Base-by-base conservation (phyloP, 1,140 invertebrate species). In the Leptonema lineaticorne region DNA sequence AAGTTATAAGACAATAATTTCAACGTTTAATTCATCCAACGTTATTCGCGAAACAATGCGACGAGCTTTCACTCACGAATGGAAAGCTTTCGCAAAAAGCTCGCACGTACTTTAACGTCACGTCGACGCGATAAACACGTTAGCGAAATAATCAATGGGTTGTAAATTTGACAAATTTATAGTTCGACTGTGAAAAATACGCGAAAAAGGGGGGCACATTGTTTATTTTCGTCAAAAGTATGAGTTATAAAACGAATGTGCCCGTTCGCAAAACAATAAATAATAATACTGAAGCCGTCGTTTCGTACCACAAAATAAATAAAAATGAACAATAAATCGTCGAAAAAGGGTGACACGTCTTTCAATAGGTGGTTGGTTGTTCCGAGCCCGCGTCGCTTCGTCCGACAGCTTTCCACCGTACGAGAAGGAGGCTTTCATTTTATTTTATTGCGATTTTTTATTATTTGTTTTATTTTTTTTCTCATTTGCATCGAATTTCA, bases 401-500 rank as follows among this genome's bases (percentile, higher is more conserved):
- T 14, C 9, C 11, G 16, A 41, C 11, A 16, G 37, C 2, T 41
- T 41, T 41, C 16, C 9, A 16, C 37, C 37, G 16, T 41, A 41
- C n/a, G n/a, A n/a, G n/a, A 33, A 11, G 30, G 11, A 4, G 9
- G 1, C 5, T 58, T 58, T 58, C 29, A 58, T 58, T 53, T 27
- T 58, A 58, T 58, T 28, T 58, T 16, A 16, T 16, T 8, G 6
- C 6, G 30, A 37, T 37, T 37, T 48, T 48, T 18, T 48, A 16
- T 18, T 9, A n/a, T n/a, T n/a, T n/a, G n/a, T 30, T 58, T n/a
- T 58, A 11, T 58, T 27, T 9, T 53, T 27, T 58, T 11, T 14
- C 59, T 56, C 68, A 69, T 70, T 68, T 70, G 68, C 68, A 68
- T 73, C 71, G 66, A 30, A 66, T 70, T 73, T 73, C 71, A 73